phyloP scores from a whole-genome alignment of 2,888 invertebrate genomes.

The Plebejus anna region DNA sequence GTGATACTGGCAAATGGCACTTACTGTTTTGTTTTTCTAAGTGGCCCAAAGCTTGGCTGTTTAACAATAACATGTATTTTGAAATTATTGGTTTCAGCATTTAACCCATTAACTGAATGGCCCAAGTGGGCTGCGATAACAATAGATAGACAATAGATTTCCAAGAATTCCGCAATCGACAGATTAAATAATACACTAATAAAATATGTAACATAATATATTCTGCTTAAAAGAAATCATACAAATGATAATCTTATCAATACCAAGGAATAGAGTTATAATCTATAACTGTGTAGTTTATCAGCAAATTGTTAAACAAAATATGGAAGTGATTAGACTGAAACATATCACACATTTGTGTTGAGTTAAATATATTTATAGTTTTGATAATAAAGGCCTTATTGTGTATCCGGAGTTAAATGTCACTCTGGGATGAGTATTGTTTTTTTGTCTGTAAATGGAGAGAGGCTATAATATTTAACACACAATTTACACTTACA shows the following conservation, averaged over 20 bases:
- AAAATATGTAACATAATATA: background rate
- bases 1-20: background rate
- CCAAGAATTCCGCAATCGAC: no score
- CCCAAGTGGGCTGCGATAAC: no score
- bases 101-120: background rate
- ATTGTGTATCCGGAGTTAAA: background rate
- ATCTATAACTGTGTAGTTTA: background rate
- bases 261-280: background rate
- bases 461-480: no score
- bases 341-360: background rate
- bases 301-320: slow-evolving; percentile 9
- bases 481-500: no score
- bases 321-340: background rate
- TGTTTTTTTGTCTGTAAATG: background rate
- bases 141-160: no score
- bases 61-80: background rate
- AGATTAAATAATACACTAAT: no score
- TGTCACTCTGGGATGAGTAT: background rate
- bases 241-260: slow-evolving; percentile 4
- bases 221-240: background rate
- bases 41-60: background rate
- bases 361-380: background rate
- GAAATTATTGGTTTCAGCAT: background rate
- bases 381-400: background rate
- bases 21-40: background rate